phyloP scores from a whole-genome alignment of 1,140 invertebrate genomes.

The Ectropis grisescens region DNA sequence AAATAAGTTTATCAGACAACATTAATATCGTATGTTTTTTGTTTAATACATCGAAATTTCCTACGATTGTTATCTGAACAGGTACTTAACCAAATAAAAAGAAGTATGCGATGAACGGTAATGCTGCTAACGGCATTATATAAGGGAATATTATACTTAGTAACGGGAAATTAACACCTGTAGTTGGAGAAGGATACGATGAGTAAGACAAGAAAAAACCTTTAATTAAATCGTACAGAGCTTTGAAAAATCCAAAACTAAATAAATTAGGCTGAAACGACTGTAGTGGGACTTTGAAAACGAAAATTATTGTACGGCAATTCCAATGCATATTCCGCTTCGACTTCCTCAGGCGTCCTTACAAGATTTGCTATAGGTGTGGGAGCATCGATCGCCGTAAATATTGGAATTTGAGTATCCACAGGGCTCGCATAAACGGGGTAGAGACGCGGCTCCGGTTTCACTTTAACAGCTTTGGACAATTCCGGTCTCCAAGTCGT shows the following conservation, averaged over 20 bases:
- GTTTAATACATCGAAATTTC: too few relatives aligned
- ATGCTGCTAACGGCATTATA: too few relatives aligned
- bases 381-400: conserved; percentile 29
- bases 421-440: conserved; percentile 26
- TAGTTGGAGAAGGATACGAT: too few relatives aligned
- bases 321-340: conserved; percentile 60
- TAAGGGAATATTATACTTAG: too few relatives aligned
- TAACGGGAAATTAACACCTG: too few relatives aligned
- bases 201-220: conserved; percentile 42
- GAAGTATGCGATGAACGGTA: too few relatives aligned
- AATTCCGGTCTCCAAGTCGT: conserved; percentile 17
- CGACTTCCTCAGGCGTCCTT: conserved; percentile 48
- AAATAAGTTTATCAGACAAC: too few relatives aligned
- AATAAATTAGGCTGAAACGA: conserved; percentile 61
- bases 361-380: conserved; percentile 33
- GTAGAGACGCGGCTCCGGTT: conserved; percentile 23
- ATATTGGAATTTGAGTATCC: conserved; percentile 10
- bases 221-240: conserved; percentile 31
- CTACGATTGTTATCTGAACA: too few relatives aligned
- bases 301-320: conserved; percentile 58
- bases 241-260: conserved; percentile 28
- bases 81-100: too few relatives aligned
- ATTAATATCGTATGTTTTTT: too few relatives aligned
- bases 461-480: conserved; percentile 14
- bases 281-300: conserved; percentile 62